Percentiles rank a stretch among this genome's conserved stretches.
Conservation (phyloP, 2,888 invertebrate genomes). For the Hemicrepidius hirtus region DNA sequence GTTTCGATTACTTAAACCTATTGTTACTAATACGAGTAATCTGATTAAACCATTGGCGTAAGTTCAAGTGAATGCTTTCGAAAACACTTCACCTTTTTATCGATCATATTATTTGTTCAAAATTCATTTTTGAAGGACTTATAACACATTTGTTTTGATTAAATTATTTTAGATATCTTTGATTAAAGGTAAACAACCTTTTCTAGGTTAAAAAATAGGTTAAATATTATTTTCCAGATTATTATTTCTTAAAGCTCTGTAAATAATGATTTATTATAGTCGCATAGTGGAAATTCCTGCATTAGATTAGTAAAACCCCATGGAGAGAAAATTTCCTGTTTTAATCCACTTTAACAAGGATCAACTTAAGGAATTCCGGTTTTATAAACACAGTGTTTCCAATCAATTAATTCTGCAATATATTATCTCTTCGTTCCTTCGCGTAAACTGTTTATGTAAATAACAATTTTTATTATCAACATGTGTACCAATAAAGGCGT, state of each 20-base stretch:
- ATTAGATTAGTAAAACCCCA: constrained; percentile 1
- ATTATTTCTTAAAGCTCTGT: too few species aligned
- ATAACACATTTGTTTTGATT: neutral
- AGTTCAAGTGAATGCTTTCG: constrained; percentile 2
- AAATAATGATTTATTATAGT: neutral
- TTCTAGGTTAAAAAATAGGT: too few species aligned
- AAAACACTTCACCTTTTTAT: constrained; percentile 1
- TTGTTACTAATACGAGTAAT: neutral
- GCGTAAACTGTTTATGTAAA: constrained; percentile 28
- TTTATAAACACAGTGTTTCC: constrained; percentile 9
- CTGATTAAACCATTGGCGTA: neutral
- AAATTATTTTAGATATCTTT: neutral
- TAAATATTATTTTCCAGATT: too few species aligned
- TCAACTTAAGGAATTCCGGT: constrained; percentile 17
- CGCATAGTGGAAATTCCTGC: neutral
- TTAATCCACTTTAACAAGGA: constrained; percentile 8
- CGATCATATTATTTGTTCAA: neutral
- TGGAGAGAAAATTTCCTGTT: constrained; percentile 5
- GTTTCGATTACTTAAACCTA: neutral
- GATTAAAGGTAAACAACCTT: too few species aligned
- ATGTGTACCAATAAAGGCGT: constrained; percentile 20
- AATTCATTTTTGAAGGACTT: neutral
- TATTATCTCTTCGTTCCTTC: constrained; percentile 12
- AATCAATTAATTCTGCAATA: constrained; percentile 32
- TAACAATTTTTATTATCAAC: constrained; percentile 21